Base-by-base conservation (phyloP, 2,113 vertebrate species). In the Nyctereutes procyonoides region DNA sequence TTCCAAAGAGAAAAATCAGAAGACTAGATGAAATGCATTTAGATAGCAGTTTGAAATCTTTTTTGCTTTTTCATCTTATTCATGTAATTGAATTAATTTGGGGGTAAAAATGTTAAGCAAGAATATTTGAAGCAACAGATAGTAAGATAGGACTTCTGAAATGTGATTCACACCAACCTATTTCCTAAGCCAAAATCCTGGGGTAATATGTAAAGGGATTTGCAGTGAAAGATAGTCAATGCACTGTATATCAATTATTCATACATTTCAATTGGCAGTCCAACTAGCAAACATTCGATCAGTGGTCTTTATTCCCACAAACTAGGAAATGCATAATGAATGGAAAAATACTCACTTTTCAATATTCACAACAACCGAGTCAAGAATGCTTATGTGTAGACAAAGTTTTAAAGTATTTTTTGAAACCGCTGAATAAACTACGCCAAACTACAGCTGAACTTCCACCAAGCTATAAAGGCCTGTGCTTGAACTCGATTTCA, bases 371-470 rank as follows among this genome's bases (percentile, higher is more conserved):
- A 74, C 1, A 95, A 65, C 26, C 71, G 16, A 77, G 35, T 48
- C 15, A 91, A 97, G 22, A 89, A 96, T 82, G 56, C 38, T 76
- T 96, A 89, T 28, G 51, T 58, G 22, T 38, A 96, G 63, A 92
- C 88, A 95, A 96, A 98, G 15, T 80, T 97, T 98, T 91, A 86
- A 98, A 97, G 69, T 82, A 81, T 94, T 73, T 97, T 86, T 67
- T 43, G 26, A 96, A 97, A 92, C 12, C 10, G 20, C 0, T 8
- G 94, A 94, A 67, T 2, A 98, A 76, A 97, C 71, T 77, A 94
- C 48, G 69, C 80, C 35, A 82, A 97, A 88, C 94, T 95, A 90
- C 56, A 83, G 48, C 43, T 97, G 84, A 93, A 95, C 0, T 16
- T n/a, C 2, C 95, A 83, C 89, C 5, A 2, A 77, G 88, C 73